Evolutionary conservation across 2,113 vertebrate genomes (phyloP).

Genomic region (Trematomus loennbergii): DNA sequence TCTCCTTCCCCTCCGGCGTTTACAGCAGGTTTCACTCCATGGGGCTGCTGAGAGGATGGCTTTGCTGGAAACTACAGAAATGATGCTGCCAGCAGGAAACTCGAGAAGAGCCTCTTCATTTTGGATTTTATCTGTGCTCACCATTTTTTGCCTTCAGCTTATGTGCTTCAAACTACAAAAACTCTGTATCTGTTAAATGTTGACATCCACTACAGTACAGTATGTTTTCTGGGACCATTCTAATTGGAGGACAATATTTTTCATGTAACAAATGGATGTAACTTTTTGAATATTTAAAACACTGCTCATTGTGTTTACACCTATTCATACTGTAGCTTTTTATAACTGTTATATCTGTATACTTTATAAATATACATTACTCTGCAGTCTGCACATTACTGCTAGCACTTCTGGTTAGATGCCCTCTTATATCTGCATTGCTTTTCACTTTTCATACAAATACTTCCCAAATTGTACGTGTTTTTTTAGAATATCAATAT

Average conservation of each 20-base stretch:
- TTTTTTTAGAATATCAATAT: too few species aligned
- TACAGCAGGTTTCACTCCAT: slow-evolving; percentile 36
- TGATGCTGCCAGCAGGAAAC: slow-evolving; percentile 45
- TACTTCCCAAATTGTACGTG: too few species aligned
- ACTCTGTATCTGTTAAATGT: not conserved
- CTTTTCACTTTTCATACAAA: too few species aligned
- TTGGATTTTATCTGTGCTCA: slow-evolving; percentile 19
- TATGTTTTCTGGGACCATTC: not conserved
- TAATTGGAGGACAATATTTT: not conserved
- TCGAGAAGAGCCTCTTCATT: slow-evolving; percentile 18
- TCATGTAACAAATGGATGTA: slow-evolving; percentile 11
- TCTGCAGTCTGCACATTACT: too few species aligned
- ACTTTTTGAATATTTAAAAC: not conserved
- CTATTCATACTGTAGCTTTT: too few species aligned
- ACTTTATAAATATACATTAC: too few species aligned
- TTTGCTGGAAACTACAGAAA: slow-evolving; percentile 44
- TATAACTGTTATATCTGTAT: too few species aligned
- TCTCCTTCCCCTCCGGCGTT: slow-evolving; percentile 34
- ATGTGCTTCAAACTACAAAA: slow-evolving; percentile 29
- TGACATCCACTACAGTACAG: slow-evolving; percentile 6
- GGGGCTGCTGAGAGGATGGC: slow-evolving; percentile 3
- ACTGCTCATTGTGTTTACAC: too few species aligned
- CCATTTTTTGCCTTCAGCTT: slow-evolving; percentile 18
- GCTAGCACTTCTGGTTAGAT: too few species aligned
- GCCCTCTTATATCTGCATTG: too few species aligned